These are phyloP conservation scores for Oreortyx pictus DNA, from an alignment of 2,797 vertebrate genomes.

Conservation along the genomic window DNA sequence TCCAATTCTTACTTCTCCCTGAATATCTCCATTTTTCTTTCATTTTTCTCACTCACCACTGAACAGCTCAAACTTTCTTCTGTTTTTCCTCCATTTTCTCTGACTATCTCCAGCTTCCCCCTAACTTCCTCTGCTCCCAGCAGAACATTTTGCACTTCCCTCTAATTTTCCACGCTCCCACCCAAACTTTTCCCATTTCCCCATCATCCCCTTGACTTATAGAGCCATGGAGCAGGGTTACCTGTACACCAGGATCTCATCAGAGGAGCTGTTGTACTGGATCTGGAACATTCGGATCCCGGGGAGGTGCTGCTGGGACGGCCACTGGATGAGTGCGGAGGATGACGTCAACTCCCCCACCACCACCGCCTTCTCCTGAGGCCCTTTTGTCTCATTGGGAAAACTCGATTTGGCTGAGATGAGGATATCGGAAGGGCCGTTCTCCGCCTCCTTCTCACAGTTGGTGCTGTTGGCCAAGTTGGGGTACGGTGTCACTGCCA, in stretches of 20 bases:
- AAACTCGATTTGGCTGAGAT: constrained; percentile 66
- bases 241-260: constrained; percentile 91
- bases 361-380: constrained; percentile 82
- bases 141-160: fast-evolving
- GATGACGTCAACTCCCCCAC: constrained; percentile 88
- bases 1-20: too few species aligned
- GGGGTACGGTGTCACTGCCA: constrained; percentile 86
- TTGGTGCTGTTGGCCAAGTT: constrained; percentile 84
- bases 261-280: constrained; percentile 93
- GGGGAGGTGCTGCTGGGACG: constrained; percentile 87
- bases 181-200: too few species aligned
- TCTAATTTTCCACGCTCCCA: too few species aligned
- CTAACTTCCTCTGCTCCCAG: too few species aligned
- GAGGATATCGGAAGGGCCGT: constrained; percentile 83
- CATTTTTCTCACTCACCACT: too few species aligned
- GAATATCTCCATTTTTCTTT: too few species aligned
- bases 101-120: too few species aligned
- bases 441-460: constrained; percentile 85
- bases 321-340: constrained; percentile 89
- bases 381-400: constrained; percentile 21
- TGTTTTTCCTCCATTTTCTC: too few species aligned
- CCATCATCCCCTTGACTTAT: too few species aligned
- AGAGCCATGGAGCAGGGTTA: too few species aligned
- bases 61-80: too few species aligned
- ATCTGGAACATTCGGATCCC: constrained; percentile 95